These are phyloP conservation scores for Aegotheles bennettii DNA, from an alignment of 2,113 vertebrate species.

Conservation along the genomic window DNA sequence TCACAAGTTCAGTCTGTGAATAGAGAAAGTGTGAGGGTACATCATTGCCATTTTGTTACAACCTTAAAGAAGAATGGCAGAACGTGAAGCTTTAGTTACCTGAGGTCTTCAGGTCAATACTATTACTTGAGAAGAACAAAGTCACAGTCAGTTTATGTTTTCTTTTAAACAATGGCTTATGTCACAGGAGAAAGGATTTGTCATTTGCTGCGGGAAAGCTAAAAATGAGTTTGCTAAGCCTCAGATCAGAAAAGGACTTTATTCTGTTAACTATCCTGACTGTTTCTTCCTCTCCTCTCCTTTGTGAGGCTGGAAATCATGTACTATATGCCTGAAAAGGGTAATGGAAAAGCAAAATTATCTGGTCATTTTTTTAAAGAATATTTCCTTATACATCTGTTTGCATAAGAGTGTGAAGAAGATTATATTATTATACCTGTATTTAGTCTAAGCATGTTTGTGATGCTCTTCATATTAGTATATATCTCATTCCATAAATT, in stretches of 20 bases:
- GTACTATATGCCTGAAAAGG: not conserved
- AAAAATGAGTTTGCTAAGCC: constrained; percentile 11
- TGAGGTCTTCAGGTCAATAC: not conserved
- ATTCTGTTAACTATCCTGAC: not conserved
- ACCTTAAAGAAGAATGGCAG: not conserved
- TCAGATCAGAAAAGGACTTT: not conserved
- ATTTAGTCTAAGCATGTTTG: constrained; percentile 14
- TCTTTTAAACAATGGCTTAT: not conserved
- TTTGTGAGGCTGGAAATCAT: not conserved
- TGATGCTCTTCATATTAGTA: not conserved
- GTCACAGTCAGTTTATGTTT: not conserved
- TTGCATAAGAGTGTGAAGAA: not conserved
- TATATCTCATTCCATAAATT: not conserved
- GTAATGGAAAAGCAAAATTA: not conserved
- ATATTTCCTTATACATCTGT: not conserved
- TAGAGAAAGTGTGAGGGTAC: not conserved
- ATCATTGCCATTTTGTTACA: not conserved
- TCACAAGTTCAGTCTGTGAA: not conserved
- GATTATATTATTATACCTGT: not conserved
- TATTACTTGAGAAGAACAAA: not conserved
- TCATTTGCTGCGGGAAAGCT: not conserved
- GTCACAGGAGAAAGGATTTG: constrained; percentile 5
- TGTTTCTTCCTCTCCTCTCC: not conserved
- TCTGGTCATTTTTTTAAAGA: not conserved
- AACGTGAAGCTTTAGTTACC: not conserved